These are phyloP conservation scores for Punctoribates punctum DNA, from an alignment of 2,888 invertebrate species.

Conservation along the genomic window DNA sequence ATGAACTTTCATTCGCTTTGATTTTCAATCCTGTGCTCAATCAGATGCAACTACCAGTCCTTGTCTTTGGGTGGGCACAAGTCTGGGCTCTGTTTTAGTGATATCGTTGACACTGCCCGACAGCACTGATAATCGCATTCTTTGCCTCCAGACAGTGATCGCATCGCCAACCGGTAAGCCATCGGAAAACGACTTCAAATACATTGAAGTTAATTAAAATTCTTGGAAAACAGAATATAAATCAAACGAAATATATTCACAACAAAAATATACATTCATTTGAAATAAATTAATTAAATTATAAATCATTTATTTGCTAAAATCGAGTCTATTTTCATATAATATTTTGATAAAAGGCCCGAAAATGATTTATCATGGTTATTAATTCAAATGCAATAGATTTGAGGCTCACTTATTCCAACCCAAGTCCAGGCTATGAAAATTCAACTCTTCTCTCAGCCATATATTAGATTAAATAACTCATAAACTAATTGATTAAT, in stretches of 20 bases:
- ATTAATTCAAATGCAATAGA: neutral
- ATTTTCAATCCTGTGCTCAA: slow-evolving; percentile 41
- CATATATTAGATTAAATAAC: neutral
- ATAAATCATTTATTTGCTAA: no score
- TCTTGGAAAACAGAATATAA: no score
- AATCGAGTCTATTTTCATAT: neutral
- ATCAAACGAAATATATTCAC: no score
- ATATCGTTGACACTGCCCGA: slow-evolving; percentile 73
- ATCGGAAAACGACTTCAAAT: no score
- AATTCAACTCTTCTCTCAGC: no score
- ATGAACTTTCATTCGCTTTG: no score
- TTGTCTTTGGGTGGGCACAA: slow-evolving; percentile 96
- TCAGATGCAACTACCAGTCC: slow-evolving; percentile 82
- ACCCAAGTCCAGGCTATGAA: no score
- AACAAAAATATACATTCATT: no score
- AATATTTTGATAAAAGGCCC: no score
- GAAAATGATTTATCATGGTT: neutral
- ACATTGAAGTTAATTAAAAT: no score
- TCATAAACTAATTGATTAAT: neutral
- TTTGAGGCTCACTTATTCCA: neutral
- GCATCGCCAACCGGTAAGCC: slow-evolving; percentile 72
- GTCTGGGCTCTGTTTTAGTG: slow-evolving; percentile 90
- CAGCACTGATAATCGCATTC: slow-evolving; percentile 67
- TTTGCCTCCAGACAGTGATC: slow-evolving; percentile 69
- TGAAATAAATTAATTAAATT: no score